Conservation (phyloP, 2,797 vertebrate species). For the Danio choprae region DNA sequence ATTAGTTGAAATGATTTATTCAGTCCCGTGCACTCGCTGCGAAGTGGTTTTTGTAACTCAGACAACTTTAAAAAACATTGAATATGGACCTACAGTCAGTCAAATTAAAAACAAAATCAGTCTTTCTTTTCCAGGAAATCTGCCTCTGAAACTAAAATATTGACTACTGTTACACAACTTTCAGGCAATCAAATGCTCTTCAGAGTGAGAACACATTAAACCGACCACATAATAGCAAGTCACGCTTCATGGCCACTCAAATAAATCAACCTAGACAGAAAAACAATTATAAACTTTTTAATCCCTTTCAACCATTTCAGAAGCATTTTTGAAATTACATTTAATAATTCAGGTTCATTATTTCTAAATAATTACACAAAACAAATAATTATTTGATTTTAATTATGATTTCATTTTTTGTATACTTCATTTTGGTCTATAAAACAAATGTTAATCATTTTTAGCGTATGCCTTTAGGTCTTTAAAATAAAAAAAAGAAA, state of each 20-base stretch:
- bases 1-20: too few species aligned
- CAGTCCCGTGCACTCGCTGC: too few species aligned
- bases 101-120: too few species aligned
- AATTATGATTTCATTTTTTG: not conserved
- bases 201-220: not conserved
- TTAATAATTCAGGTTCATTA: not conserved
- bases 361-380: not conserved
- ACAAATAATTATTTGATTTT: not conserved
- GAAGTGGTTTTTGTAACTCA: too few species aligned
- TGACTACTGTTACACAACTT: not conserved
- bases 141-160: too few species aligned
- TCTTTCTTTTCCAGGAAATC: too few species aligned
- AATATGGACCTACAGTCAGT: too few species aligned
- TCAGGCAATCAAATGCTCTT: not conserved
- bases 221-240: not conserved
- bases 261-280: not conserved
- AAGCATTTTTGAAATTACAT: not conserved
- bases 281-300: not conserved
- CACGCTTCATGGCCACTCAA: not conserved
- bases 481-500: constrained; percentile 9
- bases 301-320: not conserved
- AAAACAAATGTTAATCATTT: not conserved
- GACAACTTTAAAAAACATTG: too few species aligned
- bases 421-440: not conserved
- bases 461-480: not conserved